Evolutionary conservation across 2,888 invertebrate species (phyloP).

Genomic region (Stenotaenia linearis): DNA sequence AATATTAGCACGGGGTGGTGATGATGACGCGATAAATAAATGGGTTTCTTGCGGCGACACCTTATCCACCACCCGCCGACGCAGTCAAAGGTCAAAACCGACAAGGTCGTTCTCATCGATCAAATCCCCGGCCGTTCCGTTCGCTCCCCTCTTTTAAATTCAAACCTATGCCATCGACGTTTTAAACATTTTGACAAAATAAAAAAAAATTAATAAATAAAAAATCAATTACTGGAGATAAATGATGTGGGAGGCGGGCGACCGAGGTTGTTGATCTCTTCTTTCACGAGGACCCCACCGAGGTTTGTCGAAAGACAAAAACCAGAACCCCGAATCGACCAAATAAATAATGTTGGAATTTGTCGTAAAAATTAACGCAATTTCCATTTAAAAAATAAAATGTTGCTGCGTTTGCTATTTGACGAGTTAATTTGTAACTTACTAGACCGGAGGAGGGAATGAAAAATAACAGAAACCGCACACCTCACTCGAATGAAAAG

Average conservation of each 20-base stretch:
- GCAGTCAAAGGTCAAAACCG: not conserved
- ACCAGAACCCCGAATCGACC: not conserved
- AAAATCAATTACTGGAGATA: not conserved
- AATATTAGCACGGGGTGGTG: too few relatives aligned
- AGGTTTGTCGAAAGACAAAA: not conserved
- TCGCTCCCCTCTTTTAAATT: too few relatives aligned
- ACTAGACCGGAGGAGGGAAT: not conserved
- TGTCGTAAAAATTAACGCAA: too few relatives aligned
- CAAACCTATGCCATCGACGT: too few relatives aligned
- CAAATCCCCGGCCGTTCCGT: too few relatives aligned
- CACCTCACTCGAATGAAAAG: too few relatives aligned
- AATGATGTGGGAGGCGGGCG: not conserved
- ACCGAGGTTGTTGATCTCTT: not conserved
- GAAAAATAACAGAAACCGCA: too few relatives aligned
- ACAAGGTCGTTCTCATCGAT: too few relatives aligned
- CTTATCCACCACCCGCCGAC: not conserved
- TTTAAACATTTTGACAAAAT: not conserved
- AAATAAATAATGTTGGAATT: not conserved
- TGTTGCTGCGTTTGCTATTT: not conserved
- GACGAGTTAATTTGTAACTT: not conserved
- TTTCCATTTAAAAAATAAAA: too few relatives aligned
- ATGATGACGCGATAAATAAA: not conserved
- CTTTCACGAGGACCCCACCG: not conserved
- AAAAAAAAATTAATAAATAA: not conserved
- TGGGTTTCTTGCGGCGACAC: not conserved